A percentile compares a stretch with the other conserved stretches of the same genome.
phyloP scores from a whole-genome alignment of 2,113 vertebrate genomes.

The Pangasianodon hypophthalmus region DNA sequence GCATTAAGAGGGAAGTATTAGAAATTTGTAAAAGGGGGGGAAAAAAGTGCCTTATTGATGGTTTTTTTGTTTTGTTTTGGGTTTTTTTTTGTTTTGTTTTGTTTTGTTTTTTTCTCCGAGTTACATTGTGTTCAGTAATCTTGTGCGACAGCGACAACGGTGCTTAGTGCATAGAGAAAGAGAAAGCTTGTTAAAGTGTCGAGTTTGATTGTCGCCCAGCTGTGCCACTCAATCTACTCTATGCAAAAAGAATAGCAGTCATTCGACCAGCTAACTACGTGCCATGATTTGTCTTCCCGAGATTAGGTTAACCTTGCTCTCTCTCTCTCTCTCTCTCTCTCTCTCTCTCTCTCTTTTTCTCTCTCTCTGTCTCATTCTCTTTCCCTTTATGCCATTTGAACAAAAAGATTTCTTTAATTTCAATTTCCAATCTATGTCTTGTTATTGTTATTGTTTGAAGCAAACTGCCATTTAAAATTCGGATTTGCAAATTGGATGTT shows the following conservation, averaged over 20 bases:
- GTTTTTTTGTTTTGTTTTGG: slow-evolving; percentile 61
- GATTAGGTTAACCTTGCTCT: slow-evolving; percentile 52
- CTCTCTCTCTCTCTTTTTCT: slow-evolving; percentile 27
- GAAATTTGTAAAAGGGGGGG: slow-evolving; percentile 50
- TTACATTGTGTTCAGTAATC: slow-evolving; percentile 73
- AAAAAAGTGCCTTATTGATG: slow-evolving; percentile 80
- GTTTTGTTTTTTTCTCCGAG: slow-evolving; percentile 70
- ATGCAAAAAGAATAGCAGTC: slow-evolving; percentile 81
- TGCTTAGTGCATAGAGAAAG: slow-evolving; percentile 68
- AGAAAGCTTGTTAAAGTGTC: slow-evolving; percentile 29
- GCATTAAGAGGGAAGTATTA: slow-evolving; percentile 31
- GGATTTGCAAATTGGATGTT: background rate
- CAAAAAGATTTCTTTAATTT: slow-evolving; percentile 54
- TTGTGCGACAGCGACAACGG: slow-evolving; percentile 69
- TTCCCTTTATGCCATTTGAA: slow-evolving; percentile 50
- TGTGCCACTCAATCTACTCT: slow-evolving; percentile 74
- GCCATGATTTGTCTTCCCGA: slow-evolving; percentile 83
- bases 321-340: slow-evolving; percentile 61
- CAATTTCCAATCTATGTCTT: slow-evolving; percentile 61
- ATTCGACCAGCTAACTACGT: slow-evolving; percentile 79
- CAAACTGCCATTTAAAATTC: slow-evolving; percentile 72
- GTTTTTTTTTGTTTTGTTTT: slow-evolving; percentile 56
- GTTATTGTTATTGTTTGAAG: slow-evolving; percentile 66
- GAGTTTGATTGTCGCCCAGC: slow-evolving; percentile 43
- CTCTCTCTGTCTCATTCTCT: slow-evolving; percentile 58